These are phyloP conservation scores for Polydesmus complanatus DNA, from an alignment of 2,888 invertebrate genomes.

Conservation along the genomic window DNA sequence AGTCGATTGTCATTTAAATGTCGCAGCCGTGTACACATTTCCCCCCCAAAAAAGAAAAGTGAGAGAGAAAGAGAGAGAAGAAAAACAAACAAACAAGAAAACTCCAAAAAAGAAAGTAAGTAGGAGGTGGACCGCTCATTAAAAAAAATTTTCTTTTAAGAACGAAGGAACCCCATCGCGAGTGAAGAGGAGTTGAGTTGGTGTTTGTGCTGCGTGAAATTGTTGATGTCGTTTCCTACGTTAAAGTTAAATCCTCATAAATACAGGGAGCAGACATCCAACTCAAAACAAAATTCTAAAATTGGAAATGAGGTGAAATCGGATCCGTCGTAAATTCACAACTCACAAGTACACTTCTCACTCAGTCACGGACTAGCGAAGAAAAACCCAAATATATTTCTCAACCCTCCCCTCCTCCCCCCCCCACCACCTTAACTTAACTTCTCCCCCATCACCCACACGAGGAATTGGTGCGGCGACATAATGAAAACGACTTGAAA, in stretches of 20 bases:
- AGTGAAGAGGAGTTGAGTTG: background rate
- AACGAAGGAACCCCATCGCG: too few relatives aligned
- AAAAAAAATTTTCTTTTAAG: too few relatives aligned
- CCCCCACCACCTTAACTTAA: background rate
- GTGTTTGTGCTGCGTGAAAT: background rate
- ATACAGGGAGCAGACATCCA: background rate
- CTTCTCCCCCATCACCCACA: background rate
- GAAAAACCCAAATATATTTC: too few relatives aligned
- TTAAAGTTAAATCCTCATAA: background rate
- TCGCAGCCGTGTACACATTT: too few relatives aligned
- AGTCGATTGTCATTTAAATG: too few relatives aligned
- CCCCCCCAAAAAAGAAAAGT: too few relatives aligned
- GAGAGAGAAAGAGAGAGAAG: too few relatives aligned
- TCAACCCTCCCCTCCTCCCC: background rate
- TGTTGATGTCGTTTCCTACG: background rate
- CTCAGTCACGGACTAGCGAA: background rate
- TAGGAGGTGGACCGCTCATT: background rate
- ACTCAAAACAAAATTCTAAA: background rate
- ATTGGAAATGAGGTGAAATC: background rate
- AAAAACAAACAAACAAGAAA: background rate
- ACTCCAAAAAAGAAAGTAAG: background rate
- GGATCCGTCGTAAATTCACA: background rate
- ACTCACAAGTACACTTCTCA: background rate
- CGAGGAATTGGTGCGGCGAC: background rate
- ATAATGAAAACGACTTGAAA: background rate